Conservation (phyloP, 1,140 invertebrate species). For the Eulimnadia texana region DNA sequence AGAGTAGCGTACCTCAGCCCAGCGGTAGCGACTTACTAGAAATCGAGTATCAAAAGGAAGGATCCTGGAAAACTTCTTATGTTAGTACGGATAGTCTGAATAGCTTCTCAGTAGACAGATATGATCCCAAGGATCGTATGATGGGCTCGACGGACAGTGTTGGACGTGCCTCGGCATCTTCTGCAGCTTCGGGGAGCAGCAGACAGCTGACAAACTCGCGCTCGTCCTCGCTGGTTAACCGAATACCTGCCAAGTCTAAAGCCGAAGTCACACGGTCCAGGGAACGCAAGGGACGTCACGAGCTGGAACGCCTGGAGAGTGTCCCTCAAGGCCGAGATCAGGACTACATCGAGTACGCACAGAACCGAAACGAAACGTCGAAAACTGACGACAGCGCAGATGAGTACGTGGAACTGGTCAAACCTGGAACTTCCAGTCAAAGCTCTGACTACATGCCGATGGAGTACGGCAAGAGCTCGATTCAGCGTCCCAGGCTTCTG, state of each 20-base stretch:
- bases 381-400: constrained; percentile 3
- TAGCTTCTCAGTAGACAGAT: background rate
- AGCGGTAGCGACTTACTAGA: constrained; percentile 23
- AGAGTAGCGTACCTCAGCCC: background rate
- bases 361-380: background rate
- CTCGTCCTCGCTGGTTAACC: constrained; percentile 2
- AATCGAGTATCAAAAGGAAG: constrained; percentile 18
- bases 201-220: background rate
- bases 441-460: constrained; percentile 10
- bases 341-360: constrained; percentile 16
- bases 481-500: too few relatives aligned
- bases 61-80: background rate
- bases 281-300: background rate
- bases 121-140: constrained; percentile 4
- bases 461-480: background rate
- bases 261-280: too few relatives aligned
- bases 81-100: background rate
- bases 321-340: constrained; percentile 17
- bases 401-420: constrained; percentile 12
- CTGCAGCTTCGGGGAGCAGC: background rate
- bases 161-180: background rate
- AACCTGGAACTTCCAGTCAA: background rate
- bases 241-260: too few relatives aligned
- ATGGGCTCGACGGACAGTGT: constrained; percentile 11
- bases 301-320: constrained; percentile 14